Conservation (phyloP, 2,888 invertebrate genomes). For the Nomada lathburiana region DNA sequence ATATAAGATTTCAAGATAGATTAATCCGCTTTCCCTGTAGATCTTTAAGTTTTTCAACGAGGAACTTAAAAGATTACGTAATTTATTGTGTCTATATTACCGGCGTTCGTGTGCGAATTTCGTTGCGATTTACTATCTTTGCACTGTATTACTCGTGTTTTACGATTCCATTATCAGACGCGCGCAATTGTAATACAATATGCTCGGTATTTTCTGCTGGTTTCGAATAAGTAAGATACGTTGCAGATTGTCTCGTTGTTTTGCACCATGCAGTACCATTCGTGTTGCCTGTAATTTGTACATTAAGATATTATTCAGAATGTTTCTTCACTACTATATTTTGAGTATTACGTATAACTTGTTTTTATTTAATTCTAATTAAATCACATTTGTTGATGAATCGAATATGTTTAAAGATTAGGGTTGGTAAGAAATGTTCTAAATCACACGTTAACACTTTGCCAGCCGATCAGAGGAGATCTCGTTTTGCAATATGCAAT, state of each 20-base stretch:
- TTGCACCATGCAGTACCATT: too few species aligned
- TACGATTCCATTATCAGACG: background rate
- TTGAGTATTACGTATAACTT: too few species aligned
- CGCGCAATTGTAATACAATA: conserved; percentile 4
- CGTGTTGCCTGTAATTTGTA: too few species aligned
- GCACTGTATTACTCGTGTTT: conserved; percentile 2
- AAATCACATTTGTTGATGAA: background rate
- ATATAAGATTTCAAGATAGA: background rate
- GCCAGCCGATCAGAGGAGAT: too few species aligned
- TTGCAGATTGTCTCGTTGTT: too few species aligned
- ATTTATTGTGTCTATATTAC: background rate
- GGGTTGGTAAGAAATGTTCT: too few species aligned
- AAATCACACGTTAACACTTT: background rate
- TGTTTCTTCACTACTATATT: background rate
- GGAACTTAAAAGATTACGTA: conserved; percentile 29
- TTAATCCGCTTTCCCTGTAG: background rate
- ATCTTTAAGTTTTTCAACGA: conserved; percentile 14
- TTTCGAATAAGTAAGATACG: too few species aligned
- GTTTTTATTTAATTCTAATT: too few species aligned
- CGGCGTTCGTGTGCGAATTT: background rate
- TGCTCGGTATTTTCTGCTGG: too few species aligned
- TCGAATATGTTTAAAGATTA: background rate
- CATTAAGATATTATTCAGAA: background rate
- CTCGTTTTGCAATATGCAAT: too few species aligned
- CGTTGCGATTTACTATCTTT: conserved; percentile 3